phyloP scores from a whole-genome alignment of 64 coral and sea anemone species.

The Pachyseris speciosa region DNA sequence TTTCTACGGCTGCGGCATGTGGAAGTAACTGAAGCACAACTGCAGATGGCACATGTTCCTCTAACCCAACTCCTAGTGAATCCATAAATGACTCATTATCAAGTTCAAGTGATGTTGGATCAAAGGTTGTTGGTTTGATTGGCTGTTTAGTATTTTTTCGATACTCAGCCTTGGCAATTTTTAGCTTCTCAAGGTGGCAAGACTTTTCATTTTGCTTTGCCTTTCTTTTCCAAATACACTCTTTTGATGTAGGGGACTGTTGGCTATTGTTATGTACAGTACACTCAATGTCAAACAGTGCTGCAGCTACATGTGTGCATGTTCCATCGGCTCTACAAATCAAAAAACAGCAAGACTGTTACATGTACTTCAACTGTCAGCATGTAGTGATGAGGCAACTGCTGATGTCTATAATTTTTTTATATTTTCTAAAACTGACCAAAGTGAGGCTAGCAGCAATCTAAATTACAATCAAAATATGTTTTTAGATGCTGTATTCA shows the following conservation, averaged over 20 bases:
- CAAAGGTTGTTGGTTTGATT: slow-evolving; percentile 32
- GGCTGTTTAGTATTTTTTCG: background rate
- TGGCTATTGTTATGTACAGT: background rate
- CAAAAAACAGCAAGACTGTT: too few relatives aligned
- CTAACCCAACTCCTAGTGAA: background rate
- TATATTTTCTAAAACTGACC: too few relatives aligned
- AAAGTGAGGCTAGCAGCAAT: too few relatives aligned
- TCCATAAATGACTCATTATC: too few relatives aligned
- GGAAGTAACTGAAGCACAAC: slow-evolving; percentile 1
- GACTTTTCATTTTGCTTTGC: background rate
- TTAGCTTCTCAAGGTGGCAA: background rate
- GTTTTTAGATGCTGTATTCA: too few relatives aligned
- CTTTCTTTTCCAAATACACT: slow-evolving; percentile 29
- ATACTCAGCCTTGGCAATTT: slow-evolving; percentile 5
- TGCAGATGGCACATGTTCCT: slow-evolving; percentile 16
- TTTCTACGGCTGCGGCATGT: background rate
- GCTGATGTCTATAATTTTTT: too few relatives aligned
- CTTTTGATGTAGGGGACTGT: background rate
- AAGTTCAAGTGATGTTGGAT: slow-evolving; percentile 8
- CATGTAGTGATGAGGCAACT: too few relatives aligned
- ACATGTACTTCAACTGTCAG: too few relatives aligned
- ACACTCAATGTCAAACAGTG: slow-evolving; percentile 8
- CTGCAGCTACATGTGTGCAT: slow-evolving; percentile 3
- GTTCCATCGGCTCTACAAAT: slow-evolving; percentile 18
- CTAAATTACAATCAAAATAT: too few relatives aligned